Evolutionary conservation across 2,888 invertebrate genomes (phyloP).

Genomic region (Clostera curtula): DNA sequence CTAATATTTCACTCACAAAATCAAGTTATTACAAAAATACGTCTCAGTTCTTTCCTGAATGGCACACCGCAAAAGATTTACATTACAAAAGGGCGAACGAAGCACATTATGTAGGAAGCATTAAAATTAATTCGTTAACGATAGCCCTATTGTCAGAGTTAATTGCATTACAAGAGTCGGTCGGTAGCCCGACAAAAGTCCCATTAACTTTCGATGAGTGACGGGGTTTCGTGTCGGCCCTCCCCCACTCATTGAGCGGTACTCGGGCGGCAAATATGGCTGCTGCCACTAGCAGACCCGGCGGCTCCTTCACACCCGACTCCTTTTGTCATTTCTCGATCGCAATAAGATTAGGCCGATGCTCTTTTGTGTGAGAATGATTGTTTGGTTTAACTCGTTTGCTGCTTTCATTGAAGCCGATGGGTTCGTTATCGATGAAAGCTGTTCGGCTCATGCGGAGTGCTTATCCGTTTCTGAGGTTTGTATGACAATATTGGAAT

Average conservation of each 20-base stretch:
- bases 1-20: too few species aligned
- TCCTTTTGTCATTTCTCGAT: slow-evolving; percentile 42
- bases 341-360: slow-evolving; percentile 58
- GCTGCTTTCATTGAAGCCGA: slow-evolving; percentile 28
- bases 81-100: slow-evolving; percentile 23
- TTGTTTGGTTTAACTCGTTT: slow-evolving; percentile 62
- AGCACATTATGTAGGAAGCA: slow-evolving; percentile 30
- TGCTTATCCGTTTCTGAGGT: slow-evolving; percentile 12
- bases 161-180: slow-evolving; percentile 73
- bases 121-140: slow-evolving; percentile 68
- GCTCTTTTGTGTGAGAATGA: slow-evolving; percentile 54
- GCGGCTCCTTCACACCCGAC: slow-evolving; percentile 28
- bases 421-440: slow-evolving; percentile 13
- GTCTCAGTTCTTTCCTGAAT: slow-evolving; percentile 6
- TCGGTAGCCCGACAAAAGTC: slow-evolving; percentile 58
- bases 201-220: slow-evolving; percentile 67
- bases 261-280: slow-evolving; percentile 66
- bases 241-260: slow-evolving; percentile 40
- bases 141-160: slow-evolving; percentile 64
- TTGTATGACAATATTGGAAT: slow-evolving; percentile 5
- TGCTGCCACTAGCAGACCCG: slow-evolving; percentile 56
- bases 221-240: slow-evolving; percentile 39
- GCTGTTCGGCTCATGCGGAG: slow-evolving; percentile 11
- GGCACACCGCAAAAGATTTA: slow-evolving; percentile 8
- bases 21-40: slow-evolving; percentile 6